These are phyloP conservation scores for Myotis davidii DNA, from an alignment of 2,113 vertebrate genomes.

Conservation along the genomic window DNA sequence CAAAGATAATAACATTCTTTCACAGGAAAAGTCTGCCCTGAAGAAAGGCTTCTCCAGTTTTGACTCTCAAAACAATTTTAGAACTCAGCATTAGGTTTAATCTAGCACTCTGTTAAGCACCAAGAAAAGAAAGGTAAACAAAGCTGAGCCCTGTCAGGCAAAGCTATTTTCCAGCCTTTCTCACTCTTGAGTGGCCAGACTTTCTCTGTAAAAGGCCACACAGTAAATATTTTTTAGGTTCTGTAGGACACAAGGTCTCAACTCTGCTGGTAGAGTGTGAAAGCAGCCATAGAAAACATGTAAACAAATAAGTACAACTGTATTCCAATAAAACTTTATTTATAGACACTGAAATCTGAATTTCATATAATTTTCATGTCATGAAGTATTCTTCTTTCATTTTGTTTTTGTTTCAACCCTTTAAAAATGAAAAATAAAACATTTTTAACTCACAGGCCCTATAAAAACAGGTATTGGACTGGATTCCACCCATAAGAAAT, in stretches of 20 bases:
- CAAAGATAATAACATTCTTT: slow-evolving; percentile 57
- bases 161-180: not conserved
- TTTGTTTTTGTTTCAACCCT: not conserved
- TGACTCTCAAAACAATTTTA: slow-evolving; percentile 53
- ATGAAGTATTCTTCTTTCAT: not conserved
- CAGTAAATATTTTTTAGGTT: not conserved
- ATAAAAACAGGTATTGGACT: not conserved
- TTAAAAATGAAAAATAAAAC: slow-evolving; percentile 11
- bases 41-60: slow-evolving; percentile 29
- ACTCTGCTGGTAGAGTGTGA: not conserved
- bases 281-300: not conserved
- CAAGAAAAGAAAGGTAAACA: slow-evolving; percentile 49
- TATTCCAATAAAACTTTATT: slow-evolving; percentile 31
- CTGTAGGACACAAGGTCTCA: not conserved
- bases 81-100: slow-evolving; percentile 47
- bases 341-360: not conserved
- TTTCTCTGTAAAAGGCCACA: not conserved
- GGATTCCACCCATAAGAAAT: not conserved
- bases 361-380: slow-evolving; percentile 20
- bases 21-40: slow-evolving; percentile 41
- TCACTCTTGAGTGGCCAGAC: not conserved
- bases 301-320: not conserved
- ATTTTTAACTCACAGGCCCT: not conserved
- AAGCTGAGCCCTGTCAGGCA: not conserved
- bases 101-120: slow-evolving; percentile 26